Conservation (phyloP, 2,888 invertebrate genomes). For the Macrosiphum euphorbiae region DNA sequence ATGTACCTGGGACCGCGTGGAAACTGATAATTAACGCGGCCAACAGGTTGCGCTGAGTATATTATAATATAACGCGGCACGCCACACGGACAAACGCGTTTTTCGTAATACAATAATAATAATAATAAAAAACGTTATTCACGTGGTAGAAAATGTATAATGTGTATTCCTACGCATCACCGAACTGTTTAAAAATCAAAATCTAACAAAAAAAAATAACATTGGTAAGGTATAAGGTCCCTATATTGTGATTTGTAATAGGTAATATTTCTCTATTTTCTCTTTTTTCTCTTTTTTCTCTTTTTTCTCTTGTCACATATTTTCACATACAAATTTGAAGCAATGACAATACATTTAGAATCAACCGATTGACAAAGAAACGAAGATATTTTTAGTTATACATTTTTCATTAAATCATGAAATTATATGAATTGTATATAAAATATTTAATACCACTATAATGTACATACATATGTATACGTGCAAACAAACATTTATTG, state of each 20-base stretch:
- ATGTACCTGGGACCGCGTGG: background rate
- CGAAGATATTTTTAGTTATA: too few species aligned
- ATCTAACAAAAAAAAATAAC: background rate
- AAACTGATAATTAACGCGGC: slow-evolving; percentile 50
- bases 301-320: too few species aligned
- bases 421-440: too few species aligned
- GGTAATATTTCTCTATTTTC: too few species aligned
- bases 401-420: too few species aligned
- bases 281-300: too few species aligned
- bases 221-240: too few species aligned
- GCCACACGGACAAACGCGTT: slow-evolving; percentile 3
- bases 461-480: too few species aligned
- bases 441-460: too few species aligned
- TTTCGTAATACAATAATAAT: background rate
- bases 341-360: too few species aligned
- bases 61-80: slow-evolving; percentile 9
- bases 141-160: background rate
- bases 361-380: too few species aligned
- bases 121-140: background rate
- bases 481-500: background rate
- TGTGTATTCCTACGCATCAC: background rate
- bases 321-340: too few species aligned
- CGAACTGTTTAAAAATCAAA: background rate
- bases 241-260: background rate
- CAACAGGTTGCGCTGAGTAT: slow-evolving; percentile 51